A percentile compares a stretch with the other conserved stretches of the same genome.
Conservation (phyloP, 2,888 invertebrate species). For the Sinodicranocentrus sp. region DNA sequence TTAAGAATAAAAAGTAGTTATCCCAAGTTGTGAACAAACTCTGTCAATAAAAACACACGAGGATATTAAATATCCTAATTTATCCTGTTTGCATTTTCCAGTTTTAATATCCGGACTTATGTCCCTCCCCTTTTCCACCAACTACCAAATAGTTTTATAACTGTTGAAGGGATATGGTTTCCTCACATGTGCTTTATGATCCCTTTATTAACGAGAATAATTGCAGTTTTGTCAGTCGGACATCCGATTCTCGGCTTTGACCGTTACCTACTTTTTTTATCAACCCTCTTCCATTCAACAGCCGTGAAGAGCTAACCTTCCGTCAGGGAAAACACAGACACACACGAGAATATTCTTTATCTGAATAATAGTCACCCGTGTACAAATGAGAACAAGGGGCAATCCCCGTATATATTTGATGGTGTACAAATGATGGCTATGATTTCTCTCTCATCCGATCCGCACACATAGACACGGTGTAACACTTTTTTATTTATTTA, state of each 20-base stretch:
- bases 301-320: no score
- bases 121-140: no score
- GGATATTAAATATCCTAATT: no score
- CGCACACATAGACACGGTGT: background rate
- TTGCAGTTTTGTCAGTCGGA: conserved; percentile 32
- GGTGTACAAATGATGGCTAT: conserved; percentile 1
- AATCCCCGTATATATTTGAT: background rate
- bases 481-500: background rate
- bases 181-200: conserved; percentile 10
- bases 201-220: conserved; percentile 14
- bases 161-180: no score
- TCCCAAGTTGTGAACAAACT: no score
- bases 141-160: no score
- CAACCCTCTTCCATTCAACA: background rate
- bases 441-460: conserved; percentile 20
- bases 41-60: no score
- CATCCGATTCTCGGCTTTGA: conserved; percentile 64
- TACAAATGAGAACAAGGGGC: conserved; percentile 15
- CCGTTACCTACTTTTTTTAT: conserved; percentile 33
- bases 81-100: background rate
- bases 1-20: no score
- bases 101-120: background rate
- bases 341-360: no score
- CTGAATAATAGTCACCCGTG: no score
- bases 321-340: no score